A percentile compares a stretch with the other conserved stretches of the same genome.
Evolutionary conservation across 1,140 invertebrate species (phyloP).

Genomic region (Aphaenogaster ashmeadi): DNA sequence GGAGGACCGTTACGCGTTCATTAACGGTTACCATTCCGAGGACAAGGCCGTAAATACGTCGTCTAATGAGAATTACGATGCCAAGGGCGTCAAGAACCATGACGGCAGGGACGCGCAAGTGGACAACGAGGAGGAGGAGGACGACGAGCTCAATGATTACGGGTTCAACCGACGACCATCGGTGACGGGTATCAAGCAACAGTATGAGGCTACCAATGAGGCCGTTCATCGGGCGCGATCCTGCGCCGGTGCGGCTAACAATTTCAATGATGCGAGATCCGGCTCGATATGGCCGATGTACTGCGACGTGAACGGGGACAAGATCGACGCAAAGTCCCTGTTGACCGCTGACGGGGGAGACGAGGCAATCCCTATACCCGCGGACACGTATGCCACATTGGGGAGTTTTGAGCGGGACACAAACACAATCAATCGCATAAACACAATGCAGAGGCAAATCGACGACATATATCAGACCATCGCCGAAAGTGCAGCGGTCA

Average conservation of each 20-base stretch:
- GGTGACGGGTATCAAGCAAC: constrained; percentile 92
- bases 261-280: constrained; percentile 78
- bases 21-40: constrained; percentile 44
- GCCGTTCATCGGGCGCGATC: constrained; percentile 92
- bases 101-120: constrained; percentile 22
- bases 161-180: constrained; percentile 95
- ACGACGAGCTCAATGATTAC: constrained; percentile 95
- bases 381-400: constrained; percentile 47
- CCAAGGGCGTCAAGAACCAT: constrained; percentile 31
- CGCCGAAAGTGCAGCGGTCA: constrained; percentile 79
- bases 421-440: constrained; percentile 84
- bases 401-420: constrained; percentile 72
- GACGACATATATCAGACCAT: constrained; percentile 86
- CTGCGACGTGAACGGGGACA: constrained; percentile 85
- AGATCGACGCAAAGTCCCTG: constrained; percentile 67
- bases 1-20: constrained; percentile 72
- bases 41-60: constrained; percentile 31
- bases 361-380: constrained; percentile 44
- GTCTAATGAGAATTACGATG: constrained; percentile 14
- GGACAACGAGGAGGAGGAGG: constrained; percentile 86
- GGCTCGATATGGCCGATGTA: constrained; percentile 90
- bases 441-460: constrained; percentile 84
- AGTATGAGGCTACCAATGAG: constrained; percentile 93
- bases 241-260: constrained; percentile 81
- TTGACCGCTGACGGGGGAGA: constrained; percentile 53